phyloP scores from a whole-genome alignment of 2,113 vertebrate species.

The Halichoeres trimaculatus region DNA sequence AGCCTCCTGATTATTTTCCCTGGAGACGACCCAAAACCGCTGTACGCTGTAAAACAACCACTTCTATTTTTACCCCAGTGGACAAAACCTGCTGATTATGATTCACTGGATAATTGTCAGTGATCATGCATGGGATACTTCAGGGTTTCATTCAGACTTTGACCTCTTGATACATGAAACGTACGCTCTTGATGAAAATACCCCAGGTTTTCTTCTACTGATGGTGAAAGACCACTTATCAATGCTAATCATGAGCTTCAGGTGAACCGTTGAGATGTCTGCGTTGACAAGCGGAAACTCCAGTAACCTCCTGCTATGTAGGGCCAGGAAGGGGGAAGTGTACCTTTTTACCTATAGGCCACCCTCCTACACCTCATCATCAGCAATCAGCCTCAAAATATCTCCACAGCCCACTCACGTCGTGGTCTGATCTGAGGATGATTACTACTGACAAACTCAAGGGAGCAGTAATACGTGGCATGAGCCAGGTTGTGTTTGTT shows the following conservation, averaged over 20 bases:
- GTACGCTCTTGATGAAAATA: conserved; percentile 56
- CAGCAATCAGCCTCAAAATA: conserved; percentile 65
- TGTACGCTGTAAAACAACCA: conserved; percentile 51
- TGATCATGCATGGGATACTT: conserved; percentile 35
- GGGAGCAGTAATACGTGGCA: conserved; percentile 65
- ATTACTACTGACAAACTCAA: conserved; percentile 72
- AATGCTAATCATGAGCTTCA: conserved; percentile 34
- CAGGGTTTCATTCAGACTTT: conserved; percentile 54
- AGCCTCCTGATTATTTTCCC: conserved; percentile 76
- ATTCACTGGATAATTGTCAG: conserved; percentile 57
- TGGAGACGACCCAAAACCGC: conserved; percentile 35
- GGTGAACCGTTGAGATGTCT: conserved; percentile 59
- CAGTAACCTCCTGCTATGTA: conserved; percentile 38
- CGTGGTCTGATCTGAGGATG: conserved; percentile 56
- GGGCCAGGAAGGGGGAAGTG: not conserved
- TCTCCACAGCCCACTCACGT: conserved; percentile 48
- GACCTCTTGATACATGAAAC: conserved; percentile 53
- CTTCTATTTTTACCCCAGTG: conserved; percentile 69
- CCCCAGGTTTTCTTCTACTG: conserved; percentile 29
- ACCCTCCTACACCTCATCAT: conserved; percentile 56
- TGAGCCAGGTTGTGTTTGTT: conserved; percentile 68
- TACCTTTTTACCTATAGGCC: conserved; percentile 47
- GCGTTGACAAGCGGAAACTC: conserved; percentile 47
- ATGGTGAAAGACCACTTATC: conserved; percentile 41
- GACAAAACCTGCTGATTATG: conserved; percentile 62